A percentile compares a stretch with the other conserved stretches of the same genome.
These are phyloP conservation scores for Probaryconus sp. DNA, from an alignment of 1,140 invertebrate genomes.

Conservation along the genomic window DNA sequence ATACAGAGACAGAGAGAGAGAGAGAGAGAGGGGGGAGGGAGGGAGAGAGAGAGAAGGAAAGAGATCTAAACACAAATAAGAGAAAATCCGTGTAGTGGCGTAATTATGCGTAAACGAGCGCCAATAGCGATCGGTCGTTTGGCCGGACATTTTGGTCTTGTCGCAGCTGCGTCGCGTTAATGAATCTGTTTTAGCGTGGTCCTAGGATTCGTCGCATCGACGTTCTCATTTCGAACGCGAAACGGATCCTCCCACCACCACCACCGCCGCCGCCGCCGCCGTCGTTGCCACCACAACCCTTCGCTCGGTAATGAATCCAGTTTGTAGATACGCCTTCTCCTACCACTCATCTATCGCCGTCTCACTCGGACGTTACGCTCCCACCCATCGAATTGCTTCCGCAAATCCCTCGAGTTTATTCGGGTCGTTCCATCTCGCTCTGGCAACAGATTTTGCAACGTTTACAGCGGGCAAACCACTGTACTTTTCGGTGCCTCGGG, in stretches of 20 bases:
- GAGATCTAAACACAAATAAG: neutral
- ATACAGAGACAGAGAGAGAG: too few relatives aligned
- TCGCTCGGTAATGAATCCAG: conserved; percentile 64
- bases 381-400: conserved; percentile 19
- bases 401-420: conserved; percentile 51
- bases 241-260: conserved; percentile 42
- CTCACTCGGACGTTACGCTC: conserved; percentile 9
- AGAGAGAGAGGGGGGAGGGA: too few relatives aligned
- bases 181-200: conserved; percentile 62
- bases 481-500: conserved; percentile 45
- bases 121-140: conserved; percentile 51
- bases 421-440: conserved; percentile 43
- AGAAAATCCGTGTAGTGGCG: conserved; percentile 16
- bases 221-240: conserved; percentile 61
- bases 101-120: conserved; percentile 49
- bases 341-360: conserved; percentile 27
- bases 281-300: conserved; percentile 60
- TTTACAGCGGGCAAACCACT: conserved; percentile 52
- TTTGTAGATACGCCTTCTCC: conserved; percentile 59
- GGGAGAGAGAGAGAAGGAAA: too few relatives aligned
- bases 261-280: too few relatives aligned
- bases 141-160: conserved; percentile 52
- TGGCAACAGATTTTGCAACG: conserved; percentile 17
- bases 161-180: conserved; percentile 64
- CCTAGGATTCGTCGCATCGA: conserved; percentile 61